phyloP scores from a whole-genome alignment of 1,140 invertebrate species.

The Antheraea mylitta region DNA sequence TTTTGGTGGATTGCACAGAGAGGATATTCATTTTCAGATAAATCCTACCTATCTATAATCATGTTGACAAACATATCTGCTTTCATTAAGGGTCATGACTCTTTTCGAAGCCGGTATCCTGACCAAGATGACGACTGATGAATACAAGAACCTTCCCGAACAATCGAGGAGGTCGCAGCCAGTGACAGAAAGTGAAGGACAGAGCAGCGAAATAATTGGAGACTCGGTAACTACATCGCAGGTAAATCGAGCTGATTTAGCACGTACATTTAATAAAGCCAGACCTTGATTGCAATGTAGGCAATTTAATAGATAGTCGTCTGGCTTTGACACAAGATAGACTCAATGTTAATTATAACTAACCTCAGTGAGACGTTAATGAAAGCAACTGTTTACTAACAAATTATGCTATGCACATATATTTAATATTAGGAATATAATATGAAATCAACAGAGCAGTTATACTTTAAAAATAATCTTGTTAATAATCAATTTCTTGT shows the following conservation, averaged over 20 bases:
- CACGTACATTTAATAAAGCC: background rate
- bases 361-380: background rate
- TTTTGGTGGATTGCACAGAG: too few species aligned
- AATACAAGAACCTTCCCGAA: constrained; percentile 83
- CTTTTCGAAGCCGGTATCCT: constrained; percentile 86
- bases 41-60: too few species aligned
- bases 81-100: constrained; percentile 79
- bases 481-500: too few species aligned
- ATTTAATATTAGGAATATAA: too few species aligned
- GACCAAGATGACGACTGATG: constrained; percentile 84
- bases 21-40: too few species aligned
- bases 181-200: constrained; percentile 58
- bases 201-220: constrained; percentile 44
- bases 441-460: too few species aligned
- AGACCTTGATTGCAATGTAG: too few species aligned
- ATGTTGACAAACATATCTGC: too few species aligned
- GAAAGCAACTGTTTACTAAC: background rate
- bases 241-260: constrained; percentile 25
- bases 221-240: constrained; percentile 40
- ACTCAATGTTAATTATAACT: background rate
- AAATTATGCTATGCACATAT: background rate
- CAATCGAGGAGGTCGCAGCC: constrained; percentile 65
- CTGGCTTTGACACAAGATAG: background rate
- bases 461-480: too few species aligned
- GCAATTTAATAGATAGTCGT: too few species aligned